Base-by-base conservation (phyloP, 1,140 invertebrate species). In the Marisa cornuarietis region DNA sequence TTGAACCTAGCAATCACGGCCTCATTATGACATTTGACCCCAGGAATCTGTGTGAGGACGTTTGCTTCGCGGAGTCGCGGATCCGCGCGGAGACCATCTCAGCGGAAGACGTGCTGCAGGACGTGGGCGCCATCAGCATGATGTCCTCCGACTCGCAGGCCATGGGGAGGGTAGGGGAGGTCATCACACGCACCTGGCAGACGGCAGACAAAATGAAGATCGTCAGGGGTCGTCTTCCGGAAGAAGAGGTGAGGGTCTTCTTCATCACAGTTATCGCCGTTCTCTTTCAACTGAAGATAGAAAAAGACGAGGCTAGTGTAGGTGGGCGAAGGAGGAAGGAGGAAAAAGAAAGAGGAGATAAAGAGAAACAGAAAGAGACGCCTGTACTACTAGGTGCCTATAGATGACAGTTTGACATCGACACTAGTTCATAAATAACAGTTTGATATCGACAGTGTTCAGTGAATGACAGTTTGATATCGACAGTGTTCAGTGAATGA, bases 171-270 rank as follows among this genome's bases (percentile, higher is more conserved):
- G 82, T 91, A 14, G 88, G 89, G 16, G 90, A 91, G 79, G 87
- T 90, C 11, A 87, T 90, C 51, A 84, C 83, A 22, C 79, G 90
- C 16, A 91, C 89, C 13, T 91, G 90, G 90, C 90, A 91, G 79
- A 90, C 90, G 42, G 90, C 90, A 20, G 89, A 91, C 80, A 89
- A 90, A 71, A 91, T 91, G 91, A 91, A 90, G 80, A 79, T 84
- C 58, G 84, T 88, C 52, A 83, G 87, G 61, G 89, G 88, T 42
- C 71, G 71, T 49, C 83, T 91, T 7, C 42, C 77, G 6, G 87
- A 87, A 65, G 90, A 91, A 68, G 85, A 72, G 73, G 86, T 89
- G 71, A 22, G 62, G 31, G n/a, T n/a, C n/a, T n/a, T n/a, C n/a
- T n/a, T n/a, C n/a, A n/a, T 42, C 2, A 42, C 2, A 42, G 31